phyloP scores from a whole-genome alignment of 2,113 vertebrate species.

The Cavia porcellus region DNA sequence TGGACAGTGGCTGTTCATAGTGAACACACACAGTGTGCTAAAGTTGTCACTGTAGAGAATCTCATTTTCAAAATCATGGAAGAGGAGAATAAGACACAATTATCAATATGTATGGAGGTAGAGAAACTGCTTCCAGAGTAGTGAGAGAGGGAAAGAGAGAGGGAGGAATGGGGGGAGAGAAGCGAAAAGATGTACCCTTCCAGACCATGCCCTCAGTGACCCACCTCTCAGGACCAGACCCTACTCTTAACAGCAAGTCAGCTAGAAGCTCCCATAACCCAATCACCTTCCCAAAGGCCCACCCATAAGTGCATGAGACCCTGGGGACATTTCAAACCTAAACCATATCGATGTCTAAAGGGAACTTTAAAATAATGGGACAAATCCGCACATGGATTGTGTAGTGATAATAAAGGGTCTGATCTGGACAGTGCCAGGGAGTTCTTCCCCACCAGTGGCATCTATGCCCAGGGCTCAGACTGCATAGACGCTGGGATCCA shows the following conservation, averaged over 20 bases:
- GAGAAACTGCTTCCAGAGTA: not conserved
- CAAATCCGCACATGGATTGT: not conserved
- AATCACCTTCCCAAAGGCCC: not conserved
- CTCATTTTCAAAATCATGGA: constrained; percentile 19
- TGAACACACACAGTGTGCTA: not conserved
- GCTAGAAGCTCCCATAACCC: not conserved
- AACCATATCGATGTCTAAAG: not conserved
- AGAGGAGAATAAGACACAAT: not conserved
- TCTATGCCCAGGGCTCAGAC: not conserved
- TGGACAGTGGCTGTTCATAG: constrained; percentile 49
- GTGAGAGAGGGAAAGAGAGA: not conserved
- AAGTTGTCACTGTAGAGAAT: constrained; percentile 49
- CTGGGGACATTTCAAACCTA: not conserved
- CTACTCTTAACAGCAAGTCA: not conserved
- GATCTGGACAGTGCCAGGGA: not conserved
- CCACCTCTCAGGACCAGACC: not conserved
- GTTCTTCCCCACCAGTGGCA: not conserved
- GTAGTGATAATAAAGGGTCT: not conserved
- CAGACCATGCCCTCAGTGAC: not conserved
- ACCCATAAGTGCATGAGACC: not conserved
- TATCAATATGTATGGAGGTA: not conserved
- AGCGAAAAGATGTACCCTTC: not conserved
- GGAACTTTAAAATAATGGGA: not conserved
- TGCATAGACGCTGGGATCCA: not conserved
- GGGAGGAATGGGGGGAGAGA: not conserved